Base-by-base conservation (phyloP, 2,888 invertebrate species). In the Leptura quadrifasciata region DNA sequence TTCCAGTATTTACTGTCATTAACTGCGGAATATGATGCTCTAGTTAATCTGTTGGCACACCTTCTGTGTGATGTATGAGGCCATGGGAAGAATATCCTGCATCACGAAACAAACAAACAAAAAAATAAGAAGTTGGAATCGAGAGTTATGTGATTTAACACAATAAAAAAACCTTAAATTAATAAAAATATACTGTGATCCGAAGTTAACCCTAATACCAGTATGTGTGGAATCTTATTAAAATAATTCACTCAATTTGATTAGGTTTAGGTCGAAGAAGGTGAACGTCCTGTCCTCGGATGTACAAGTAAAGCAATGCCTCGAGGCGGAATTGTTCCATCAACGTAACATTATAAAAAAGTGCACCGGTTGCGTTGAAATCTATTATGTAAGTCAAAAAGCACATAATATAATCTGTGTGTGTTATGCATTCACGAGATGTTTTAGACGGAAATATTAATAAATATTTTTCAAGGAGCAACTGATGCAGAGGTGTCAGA, bases 381-480 rank as follows among this genome's bases (percentile, higher is more conserved):
- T 60, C 31, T 60, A 60, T 17, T 52, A 52, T 52, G 52, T 58
- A 24, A 58, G 24, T 58, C 18, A 24, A 58, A 15, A 24, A 24
- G 58, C 58, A 24, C 58, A 24, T 58, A 58, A 58, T 12, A 58
- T 31, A 31, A 31, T 8, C 27, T 31, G 27, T 31, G 8, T 31
- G 27, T 31, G 27, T 31, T 31, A 31, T 31, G 27, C 6, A 31
- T 31, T 58, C 15, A 58, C 24, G 21, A 58, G 4, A 21, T 58
- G 21, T 60, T n/a, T 60, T 15, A 15, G 21, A 20, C 60, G 60
- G 60, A 60, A 60, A 60, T 60, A 60, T 27, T 60, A 24, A 60
- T 60, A 60, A 31, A 24, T 60, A 60, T 60, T 24, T 27, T 60
- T 15, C 27, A 24, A n/a, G n/a, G 21, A 31, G 21, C 27, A 60